Percentiles rank a stretch among this genome's conserved stretches.
phyloP scores from a whole-genome alignment of 2,888 invertebrate genomes.

The Phrixothrix hirtus region DNA sequence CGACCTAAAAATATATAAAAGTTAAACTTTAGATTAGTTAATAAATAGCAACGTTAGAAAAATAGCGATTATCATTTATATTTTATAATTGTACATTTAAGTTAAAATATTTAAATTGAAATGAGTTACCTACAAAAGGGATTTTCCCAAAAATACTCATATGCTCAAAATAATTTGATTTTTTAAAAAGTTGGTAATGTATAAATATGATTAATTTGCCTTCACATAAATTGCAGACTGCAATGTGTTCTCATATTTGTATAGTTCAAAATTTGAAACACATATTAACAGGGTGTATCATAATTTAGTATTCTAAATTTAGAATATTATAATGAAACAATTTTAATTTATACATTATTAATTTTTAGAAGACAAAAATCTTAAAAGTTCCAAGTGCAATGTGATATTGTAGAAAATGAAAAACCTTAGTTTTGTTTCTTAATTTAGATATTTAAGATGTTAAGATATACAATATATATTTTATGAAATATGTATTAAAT shows the following conservation, averaged over 20 bases:
- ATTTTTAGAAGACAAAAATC: slow-evolving; percentile 34
- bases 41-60: slow-evolving; percentile 8
- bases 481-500: slow-evolving; percentile 51
- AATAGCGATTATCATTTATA: slow-evolving; percentile 6
- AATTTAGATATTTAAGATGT: slow-evolving; percentile 31
- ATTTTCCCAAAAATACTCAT: slow-evolving; percentile 37
- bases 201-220: slow-evolving; percentile 18
- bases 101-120: slow-evolving; percentile 19
- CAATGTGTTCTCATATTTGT: slow-evolving; percentile 1
- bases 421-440: slow-evolving; percentile 36
- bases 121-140: slow-evolving; percentile 36
- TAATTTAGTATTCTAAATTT: no score
- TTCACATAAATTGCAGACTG: no score
- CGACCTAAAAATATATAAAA: slow-evolving; percentile 20
- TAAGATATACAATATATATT: slow-evolving; percentile 49
- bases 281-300: slow-evolving; percentile 13
- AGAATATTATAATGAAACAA: no score
- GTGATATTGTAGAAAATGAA: slow-evolving; percentile 52
- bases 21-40: slow-evolving; percentile 13
- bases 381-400: slow-evolving; percentile 50
- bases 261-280: background rate
- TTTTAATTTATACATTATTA: slow-evolving; percentile 32
- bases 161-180: slow-evolving; percentile 41
- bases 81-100: slow-evolving; percentile 5
- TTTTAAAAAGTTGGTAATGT: slow-evolving; percentile 31